Evolutionary conservation across 2,888 invertebrate genomes (phyloP).

Genomic region (Mythimna lalbum): DNA sequence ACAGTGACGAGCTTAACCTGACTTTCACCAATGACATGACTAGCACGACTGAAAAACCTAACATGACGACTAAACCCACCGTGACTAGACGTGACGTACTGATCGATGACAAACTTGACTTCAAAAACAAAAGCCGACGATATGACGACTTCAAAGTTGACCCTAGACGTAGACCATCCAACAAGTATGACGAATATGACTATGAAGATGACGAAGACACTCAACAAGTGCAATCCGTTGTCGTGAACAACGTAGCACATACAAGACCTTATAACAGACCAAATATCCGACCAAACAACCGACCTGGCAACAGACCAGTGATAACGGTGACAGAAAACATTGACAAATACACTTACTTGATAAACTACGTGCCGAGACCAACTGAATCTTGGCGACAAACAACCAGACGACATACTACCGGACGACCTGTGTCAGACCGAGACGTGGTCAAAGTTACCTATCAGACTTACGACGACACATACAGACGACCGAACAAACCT

Average conservation of each 20-base stretch:
- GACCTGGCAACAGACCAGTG: constrained; percentile 75
- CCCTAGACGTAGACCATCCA: constrained; percentile 75
- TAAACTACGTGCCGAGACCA: constrained; percentile 89
- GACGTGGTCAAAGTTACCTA: constrained; percentile 88
- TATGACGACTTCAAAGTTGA: constrained; percentile 76
- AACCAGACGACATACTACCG: constrained; percentile 74
- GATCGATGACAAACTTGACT: constrained; percentile 92
- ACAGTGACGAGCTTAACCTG: constrained; percentile 66
- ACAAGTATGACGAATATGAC: constrained; percentile 77
- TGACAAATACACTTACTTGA: constrained; percentile 88
- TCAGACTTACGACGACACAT: constrained; percentile 87
- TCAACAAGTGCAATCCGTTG: constrained; percentile 85
- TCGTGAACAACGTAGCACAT: constrained; percentile 82
- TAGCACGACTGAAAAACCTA: constrained; percentile 44
- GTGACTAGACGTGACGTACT: constrained; percentile 69
- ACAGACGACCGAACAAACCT: constrained; percentile 84
- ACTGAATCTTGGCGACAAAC: constrained; percentile 86
- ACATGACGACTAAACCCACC: constrained; percentile 64
- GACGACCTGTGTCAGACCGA: constrained; percentile 71
- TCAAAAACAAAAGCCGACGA: constrained; percentile 86
- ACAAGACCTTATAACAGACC: constrained; percentile 77
- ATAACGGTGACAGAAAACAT: constrained; percentile 87
- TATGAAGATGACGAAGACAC: constrained; percentile 78
- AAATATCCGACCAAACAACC: constrained; percentile 50
- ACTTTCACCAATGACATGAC: constrained; percentile 67